phyloP scores from a whole-genome alignment of 2,113 vertebrate species.

The Grammomys surdaster region DNA sequence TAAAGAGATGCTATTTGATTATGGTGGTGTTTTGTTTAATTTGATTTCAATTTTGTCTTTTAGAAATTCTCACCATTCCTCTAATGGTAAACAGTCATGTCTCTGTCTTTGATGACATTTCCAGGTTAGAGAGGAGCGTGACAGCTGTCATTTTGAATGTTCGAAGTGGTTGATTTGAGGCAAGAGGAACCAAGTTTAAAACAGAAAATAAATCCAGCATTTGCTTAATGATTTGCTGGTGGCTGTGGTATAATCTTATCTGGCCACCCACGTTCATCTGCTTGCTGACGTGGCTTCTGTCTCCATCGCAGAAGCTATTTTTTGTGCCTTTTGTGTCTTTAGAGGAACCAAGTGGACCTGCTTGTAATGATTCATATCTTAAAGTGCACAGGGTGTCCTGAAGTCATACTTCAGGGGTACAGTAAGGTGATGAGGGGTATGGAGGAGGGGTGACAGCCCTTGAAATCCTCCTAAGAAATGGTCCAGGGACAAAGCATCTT shows the following conservation, averaged over 20 bases:
- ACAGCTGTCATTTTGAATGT: constrained; percentile 84
- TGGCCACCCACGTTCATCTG: constrained; percentile 94
- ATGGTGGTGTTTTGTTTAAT: constrained; percentile 40
- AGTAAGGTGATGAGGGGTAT: background rate
- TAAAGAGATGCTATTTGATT: constrained; percentile 53
- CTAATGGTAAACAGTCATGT: constrained; percentile 74
- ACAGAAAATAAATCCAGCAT: constrained; percentile 84
- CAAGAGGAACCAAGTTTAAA: constrained; percentile 85
- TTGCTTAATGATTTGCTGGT: constrained; percentile 91
- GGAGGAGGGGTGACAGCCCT: constrained; percentile 59
- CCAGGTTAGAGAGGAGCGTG: constrained; percentile 82
- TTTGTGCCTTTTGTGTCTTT: constrained; percentile 96
- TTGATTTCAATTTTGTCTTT: background rate
- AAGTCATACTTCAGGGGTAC: constrained; percentile 55
- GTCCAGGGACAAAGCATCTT: background rate
- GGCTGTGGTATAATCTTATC: constrained; percentile 87
- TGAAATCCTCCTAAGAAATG: constrained; percentile 10
- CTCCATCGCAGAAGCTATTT: constrained; percentile 91
- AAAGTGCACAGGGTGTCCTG: constrained; percentile 85
- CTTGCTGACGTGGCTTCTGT: constrained; percentile 91
- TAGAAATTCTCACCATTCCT: constrained; percentile 68
- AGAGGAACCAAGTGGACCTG: constrained; percentile 94
- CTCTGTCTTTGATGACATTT: constrained; percentile 76
- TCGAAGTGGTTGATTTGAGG: constrained; percentile 82
- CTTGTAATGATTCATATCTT: constrained; percentile 92